A percentile compares a stretch with the other conserved stretches of the same genome.
Conservation (phyloP, 2,888 invertebrate genomes). For the Tenthredo scrophulariae region DNA sequence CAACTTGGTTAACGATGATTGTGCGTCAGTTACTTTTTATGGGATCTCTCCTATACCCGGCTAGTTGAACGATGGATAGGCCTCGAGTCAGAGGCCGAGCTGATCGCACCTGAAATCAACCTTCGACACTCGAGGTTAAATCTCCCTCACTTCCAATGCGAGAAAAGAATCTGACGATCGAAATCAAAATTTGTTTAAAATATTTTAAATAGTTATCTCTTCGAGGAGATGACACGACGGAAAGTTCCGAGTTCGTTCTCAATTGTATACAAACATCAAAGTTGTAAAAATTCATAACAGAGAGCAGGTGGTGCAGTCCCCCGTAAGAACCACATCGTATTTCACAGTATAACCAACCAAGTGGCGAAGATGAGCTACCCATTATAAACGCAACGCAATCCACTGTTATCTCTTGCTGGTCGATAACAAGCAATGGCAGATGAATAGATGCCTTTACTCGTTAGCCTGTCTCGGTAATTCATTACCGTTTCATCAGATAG, state of each 20-base stretch:
- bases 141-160: not conserved
- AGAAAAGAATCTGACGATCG: not conserved
- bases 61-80: constrained; percentile 44
- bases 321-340: constrained; percentile 2
- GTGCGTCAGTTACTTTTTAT: constrained; percentile 45
- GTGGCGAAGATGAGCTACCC: constrained; percentile 34
- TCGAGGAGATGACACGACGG: not conserved
- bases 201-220: not conserved
- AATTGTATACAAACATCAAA: not conserved
- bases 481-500: constrained; percentile 22
- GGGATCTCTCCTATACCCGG: not conserved
- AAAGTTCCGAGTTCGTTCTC: not conserved
- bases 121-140: not conserved
- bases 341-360: not conserved
- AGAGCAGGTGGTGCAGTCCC: not conserved
- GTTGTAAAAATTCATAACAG: constrained; percentile 32
- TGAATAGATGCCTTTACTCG: constrained; percentile 27
- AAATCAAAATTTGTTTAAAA: too few species aligned
- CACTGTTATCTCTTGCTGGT: constrained; percentile 51
- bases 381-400: constrained; percentile 37
- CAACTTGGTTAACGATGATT: constrained; percentile 51
- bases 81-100: constrained; percentile 30
- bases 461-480: constrained; percentile 37
- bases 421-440: constrained; percentile 48
- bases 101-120: constrained; percentile 13